Percentiles rank a stretch among this genome's conserved stretches.
phyloP scores from a whole-genome alignment of 2,797 vertebrate species.

The Triplophysa bombifrons region DNA sequence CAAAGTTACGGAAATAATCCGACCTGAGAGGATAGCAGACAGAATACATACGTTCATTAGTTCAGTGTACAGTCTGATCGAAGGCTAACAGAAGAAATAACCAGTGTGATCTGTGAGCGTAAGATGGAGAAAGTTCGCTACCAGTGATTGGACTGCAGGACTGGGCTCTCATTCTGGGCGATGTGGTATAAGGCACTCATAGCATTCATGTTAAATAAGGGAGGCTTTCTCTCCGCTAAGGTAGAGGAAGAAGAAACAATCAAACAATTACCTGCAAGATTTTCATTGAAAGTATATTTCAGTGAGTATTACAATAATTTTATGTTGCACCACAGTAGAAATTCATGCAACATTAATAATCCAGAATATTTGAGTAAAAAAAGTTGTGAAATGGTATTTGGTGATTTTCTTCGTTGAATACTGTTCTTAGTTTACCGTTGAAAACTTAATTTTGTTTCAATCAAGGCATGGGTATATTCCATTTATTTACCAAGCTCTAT shows the following conservation, averaged over 20 bases:
- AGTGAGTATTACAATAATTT: too few relatives aligned
- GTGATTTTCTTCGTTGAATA: too few relatives aligned
- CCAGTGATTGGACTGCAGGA: slow-evolving; percentile 93
- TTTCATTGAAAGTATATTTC: background rate
- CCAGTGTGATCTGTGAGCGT: background rate
- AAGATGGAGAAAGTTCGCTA: slow-evolving; percentile 63
- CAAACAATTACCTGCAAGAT: slow-evolving; percentile 2
- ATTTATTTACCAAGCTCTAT: slow-evolving; percentile 87
- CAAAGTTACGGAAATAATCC: slow-evolving; percentile 94
- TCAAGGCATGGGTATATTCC: background rate
- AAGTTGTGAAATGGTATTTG: too few relatives aligned
- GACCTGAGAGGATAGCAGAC: slow-evolving; percentile 75
- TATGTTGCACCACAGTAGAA: too few relatives aligned
- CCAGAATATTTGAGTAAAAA: too few relatives aligned
- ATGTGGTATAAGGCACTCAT: slow-evolving; percentile 99
- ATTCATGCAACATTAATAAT: too few relatives aligned
- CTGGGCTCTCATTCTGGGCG: slow-evolving; percentile 93
- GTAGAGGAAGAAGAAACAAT: slow-evolving; percentile 50
- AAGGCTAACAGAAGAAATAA: background rate
- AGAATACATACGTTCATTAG: background rate
- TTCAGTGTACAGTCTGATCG: background rate
- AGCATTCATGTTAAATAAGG: slow-evolving; percentile 96
- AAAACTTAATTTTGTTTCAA: background rate
- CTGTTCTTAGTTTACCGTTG: too few relatives aligned
- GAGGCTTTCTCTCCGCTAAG: slow-evolving; percentile 91